These are phyloP conservation scores for Pimephales promelas DNA, from an alignment of 2,113 vertebrate species.

Conservation along the genomic window DNA sequence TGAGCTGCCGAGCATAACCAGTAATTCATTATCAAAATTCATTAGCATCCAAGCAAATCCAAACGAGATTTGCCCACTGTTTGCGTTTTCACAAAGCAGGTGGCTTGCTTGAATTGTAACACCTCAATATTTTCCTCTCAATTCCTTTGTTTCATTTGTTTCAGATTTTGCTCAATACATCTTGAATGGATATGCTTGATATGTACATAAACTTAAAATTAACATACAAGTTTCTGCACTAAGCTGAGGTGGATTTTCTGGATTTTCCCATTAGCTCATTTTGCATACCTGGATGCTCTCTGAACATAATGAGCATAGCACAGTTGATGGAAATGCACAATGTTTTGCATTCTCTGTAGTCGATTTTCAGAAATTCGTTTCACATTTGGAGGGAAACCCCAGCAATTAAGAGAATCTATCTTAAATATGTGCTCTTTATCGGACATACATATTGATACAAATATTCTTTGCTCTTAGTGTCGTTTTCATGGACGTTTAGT, in stretches of 20 bases:
- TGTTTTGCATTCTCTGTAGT: not conserved
- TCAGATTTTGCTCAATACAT: not conserved
- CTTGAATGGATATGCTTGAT: not conserved
- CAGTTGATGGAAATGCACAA: not conserved
- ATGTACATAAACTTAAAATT: not conserved
- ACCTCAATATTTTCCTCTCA: not conserved
- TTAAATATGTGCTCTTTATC: constrained; percentile 6
- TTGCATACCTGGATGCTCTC: not conserved
- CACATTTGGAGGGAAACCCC: not conserved
- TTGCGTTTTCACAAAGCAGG: constrained; percentile 30
- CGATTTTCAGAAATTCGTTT: not conserved
- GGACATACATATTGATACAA: constrained; percentile 6
- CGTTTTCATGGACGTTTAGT: too few relatives aligned
- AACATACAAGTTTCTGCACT: not conserved
- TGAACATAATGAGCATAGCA: too few relatives aligned
- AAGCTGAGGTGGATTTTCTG: not conserved
- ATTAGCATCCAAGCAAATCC: constrained; percentile 41
- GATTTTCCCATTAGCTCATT: not conserved
- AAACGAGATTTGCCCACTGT: constrained; percentile 26
- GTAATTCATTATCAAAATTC: constrained; percentile 43
- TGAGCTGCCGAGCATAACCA: constrained; percentile 54
- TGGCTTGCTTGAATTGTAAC: not conserved
- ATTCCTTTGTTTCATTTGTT: not conserved
- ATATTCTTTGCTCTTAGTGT: too few relatives aligned
- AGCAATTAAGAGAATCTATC: not conserved